phyloP scores from a whole-genome alignment of 92 coral and sea anemone genomes.

The Siderastrea siderea region DNA sequence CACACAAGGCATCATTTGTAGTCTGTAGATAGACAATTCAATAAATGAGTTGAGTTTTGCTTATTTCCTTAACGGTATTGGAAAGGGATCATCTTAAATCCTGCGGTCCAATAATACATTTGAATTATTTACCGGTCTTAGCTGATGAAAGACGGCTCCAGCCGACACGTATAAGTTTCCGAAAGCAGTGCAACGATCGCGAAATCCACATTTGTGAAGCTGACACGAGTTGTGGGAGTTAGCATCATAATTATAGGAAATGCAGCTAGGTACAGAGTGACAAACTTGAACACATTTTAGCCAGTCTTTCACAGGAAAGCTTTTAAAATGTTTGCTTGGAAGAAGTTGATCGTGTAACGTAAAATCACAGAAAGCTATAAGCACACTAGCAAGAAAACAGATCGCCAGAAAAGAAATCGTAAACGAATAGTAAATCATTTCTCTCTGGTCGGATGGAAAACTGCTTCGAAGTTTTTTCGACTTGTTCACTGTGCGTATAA shows the following conservation, averaged over 20 bases:
- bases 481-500: too few relatives aligned
- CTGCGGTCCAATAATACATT: background rate
- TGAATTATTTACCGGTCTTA: slow-evolving; percentile 9
- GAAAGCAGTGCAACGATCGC: slow-evolving; percentile 23
- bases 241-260: slow-evolving; percentile 6
- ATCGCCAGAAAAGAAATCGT: background rate
- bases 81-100: background rate
- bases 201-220: slow-evolving; percentile 21
- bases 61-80: too few relatives aligned
- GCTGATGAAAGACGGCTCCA: slow-evolving; percentile 22
- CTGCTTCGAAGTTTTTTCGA: background rate
- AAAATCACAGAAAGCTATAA: background rate
- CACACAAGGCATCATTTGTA: background rate
- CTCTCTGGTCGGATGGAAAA: background rate
- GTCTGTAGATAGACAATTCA: background rate
- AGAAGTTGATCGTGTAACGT: slow-evolving; percentile 5
- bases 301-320: slow-evolving; percentile 11
- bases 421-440: background rate
- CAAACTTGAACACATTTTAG: slow-evolving; percentile 15
- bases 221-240: background rate
- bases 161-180: slow-evolving; percentile 6
- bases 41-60: too few relatives aligned
- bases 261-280: background rate
- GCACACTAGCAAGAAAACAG: background rate
- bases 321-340: background rate